These are phyloP conservation scores for Dunckerocampus dactyliophorus DNA, from an alignment of 2,113 vertebrate species.

Conservation along the genomic window DNA sequence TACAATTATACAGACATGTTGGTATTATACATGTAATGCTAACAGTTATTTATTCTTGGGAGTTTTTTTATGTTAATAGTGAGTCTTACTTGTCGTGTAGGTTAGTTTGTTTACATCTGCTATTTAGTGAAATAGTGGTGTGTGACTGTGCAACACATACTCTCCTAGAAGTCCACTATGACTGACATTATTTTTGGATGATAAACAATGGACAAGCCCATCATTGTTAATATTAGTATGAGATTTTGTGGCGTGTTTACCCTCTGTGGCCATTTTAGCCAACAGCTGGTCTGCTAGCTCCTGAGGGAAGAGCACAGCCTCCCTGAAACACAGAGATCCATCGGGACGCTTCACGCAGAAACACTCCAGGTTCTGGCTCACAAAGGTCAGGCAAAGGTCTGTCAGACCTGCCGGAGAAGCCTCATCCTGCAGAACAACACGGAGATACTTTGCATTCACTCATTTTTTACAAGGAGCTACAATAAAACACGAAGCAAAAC, in stretches of 20 bases:
- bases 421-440: constrained; percentile 79
- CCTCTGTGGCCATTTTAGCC: constrained; percentile 91
- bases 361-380: constrained; percentile 87
- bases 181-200: no score
- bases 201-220: no score
- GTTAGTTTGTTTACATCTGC: no score
- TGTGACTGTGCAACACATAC: no score
- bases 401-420: constrained; percentile 87
- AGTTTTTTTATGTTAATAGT: no score
- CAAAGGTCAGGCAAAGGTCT: constrained; percentile 89
- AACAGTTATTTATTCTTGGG: not conserved
- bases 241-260: constrained; percentile 57
- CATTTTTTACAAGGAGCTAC: not conserved
- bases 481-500: constrained; percentile 7
- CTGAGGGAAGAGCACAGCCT: constrained; percentile 93
- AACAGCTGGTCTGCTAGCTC: constrained; percentile 94
- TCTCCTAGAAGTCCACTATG: no score
- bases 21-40: no score
- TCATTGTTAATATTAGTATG: not conserved
- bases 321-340: constrained; percentile 88
- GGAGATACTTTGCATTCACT: not conserved
- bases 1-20: no score
- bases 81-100: no score
- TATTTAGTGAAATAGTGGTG: no score
- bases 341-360: constrained; percentile 91